Percentiles rank a stretch among this genome's conserved stretches.
Evolutionary conservation across 2,888 invertebrate species (phyloP).

Genomic region (Chymomyza amoena): DNA sequence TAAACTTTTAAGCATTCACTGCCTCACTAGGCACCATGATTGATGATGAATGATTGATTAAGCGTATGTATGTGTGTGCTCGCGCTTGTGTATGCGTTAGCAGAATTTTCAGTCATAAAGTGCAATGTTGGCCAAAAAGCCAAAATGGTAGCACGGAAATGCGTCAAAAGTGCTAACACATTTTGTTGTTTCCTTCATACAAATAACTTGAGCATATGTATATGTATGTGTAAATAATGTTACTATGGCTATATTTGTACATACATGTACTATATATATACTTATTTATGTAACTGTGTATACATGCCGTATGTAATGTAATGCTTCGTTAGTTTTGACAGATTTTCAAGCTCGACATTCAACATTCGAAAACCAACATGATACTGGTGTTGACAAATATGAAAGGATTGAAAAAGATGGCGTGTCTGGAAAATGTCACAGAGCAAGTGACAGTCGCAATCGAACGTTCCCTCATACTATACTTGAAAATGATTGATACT

Average conservation of each 20-base stretch:
- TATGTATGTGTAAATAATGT: neutral
- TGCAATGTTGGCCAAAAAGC: neutral
- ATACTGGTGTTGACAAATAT: constrained; percentile 15
- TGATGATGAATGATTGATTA: constrained; percentile 70
- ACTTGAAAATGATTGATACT: constrained; percentile 9
- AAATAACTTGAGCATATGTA: neutral
- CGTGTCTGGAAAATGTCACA: no score
- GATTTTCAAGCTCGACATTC: constrained; percentile 38
- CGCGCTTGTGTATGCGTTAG: neutral
- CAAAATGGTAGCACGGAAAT: constrained; percentile 31
- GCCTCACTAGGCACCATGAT: constrained; percentile 38
- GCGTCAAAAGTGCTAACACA: constrained; percentile 52
- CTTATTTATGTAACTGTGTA: constrained; percentile 13
- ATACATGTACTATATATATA: constrained; percentile 10
- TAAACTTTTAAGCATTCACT: neutral
- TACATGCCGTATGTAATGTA: constrained; percentile 44
- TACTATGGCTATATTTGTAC: neutral
- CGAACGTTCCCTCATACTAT: constrained; percentile 6
- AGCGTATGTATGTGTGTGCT: constrained; percentile 18
- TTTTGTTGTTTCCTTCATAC: constrained; percentile 14
- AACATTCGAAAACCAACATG: constrained; percentile 11
- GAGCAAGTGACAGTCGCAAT: no score
- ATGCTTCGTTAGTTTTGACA: constrained; percentile 59
- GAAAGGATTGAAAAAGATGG: neutral
- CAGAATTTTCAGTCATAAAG: neutral